phyloP scores from a whole-genome alignment of 2,888 invertebrate species.

The Ophioninae sp. region DNA sequence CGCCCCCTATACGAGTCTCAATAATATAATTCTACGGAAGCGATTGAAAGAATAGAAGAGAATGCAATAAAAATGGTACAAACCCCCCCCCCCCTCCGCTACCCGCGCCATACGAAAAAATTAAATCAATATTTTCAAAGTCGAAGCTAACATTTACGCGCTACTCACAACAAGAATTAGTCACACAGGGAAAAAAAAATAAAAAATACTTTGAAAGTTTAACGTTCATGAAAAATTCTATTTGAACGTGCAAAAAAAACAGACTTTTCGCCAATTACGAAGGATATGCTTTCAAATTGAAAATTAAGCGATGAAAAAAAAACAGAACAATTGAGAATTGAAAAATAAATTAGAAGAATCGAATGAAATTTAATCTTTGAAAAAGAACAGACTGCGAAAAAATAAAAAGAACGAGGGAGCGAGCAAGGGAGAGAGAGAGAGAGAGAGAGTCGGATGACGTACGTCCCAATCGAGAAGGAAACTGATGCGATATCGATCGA shows the following conservation, averaged over 20 bases:
- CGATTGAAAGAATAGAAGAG: not conserved
- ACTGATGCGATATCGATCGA: conserved; percentile 50
- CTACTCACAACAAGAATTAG: not conserved
- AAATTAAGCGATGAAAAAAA: too few relatives aligned
- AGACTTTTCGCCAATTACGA: too few relatives aligned
- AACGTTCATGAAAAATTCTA: too few relatives aligned
- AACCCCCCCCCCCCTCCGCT: not conserved
- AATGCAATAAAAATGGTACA: not conserved
- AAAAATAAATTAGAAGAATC: too few relatives aligned
- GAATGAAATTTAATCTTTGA: not conserved
- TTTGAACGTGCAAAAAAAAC: too few relatives aligned
- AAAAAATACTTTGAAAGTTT: not conserved
- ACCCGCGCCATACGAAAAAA: not conserved
- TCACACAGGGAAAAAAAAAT: not conserved
- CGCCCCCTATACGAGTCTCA: not conserved
- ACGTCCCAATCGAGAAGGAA: conserved; percentile 43
- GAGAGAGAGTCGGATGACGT: conserved; percentile 40
- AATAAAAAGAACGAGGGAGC: conserved; percentile 9
- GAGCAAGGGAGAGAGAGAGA: not conserved
- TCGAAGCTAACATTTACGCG: not conserved
- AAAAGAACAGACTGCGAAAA: not conserved
- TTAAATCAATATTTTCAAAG: not conserved
- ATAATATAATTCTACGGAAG: not conserved
- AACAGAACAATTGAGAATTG: too few relatives aligned
- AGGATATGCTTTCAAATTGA: too few relatives aligned